Evolutionary conservation across 1,140 invertebrate species (phyloP).

Genomic region (Pseudachorutes palmiensis): DNA sequence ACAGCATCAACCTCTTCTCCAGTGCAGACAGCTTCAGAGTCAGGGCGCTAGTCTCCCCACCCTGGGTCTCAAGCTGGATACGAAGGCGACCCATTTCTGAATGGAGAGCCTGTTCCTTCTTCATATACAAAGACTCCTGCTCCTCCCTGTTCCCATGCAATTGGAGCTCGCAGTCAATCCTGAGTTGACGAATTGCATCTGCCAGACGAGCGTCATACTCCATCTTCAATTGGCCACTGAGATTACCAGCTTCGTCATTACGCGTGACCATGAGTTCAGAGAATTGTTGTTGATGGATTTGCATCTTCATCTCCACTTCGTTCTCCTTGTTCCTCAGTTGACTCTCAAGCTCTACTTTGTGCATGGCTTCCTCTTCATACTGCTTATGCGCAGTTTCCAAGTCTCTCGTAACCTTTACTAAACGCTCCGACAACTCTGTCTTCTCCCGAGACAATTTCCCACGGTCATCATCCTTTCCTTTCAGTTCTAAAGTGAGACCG

Average conservation of each 20-base stretch:
- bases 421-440: background rate
- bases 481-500: background rate
- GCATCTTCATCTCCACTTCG: constrained; percentile 6
- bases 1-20: background rate
- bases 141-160: constrained; percentile 2
- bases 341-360: constrained; percentile 5
- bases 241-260: background rate
- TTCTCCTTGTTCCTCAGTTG: constrained; percentile 6
- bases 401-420: background rate
- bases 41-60: background rate
- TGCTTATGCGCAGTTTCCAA: background rate
- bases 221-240: constrained; percentile 1
- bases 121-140: background rate
- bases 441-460: background rate
- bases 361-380: background rate
- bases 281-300: constrained; percentile 6
- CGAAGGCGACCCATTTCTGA: background rate
- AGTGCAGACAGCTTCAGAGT: background rate
- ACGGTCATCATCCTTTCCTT: background rate
- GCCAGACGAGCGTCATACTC: constrained; percentile 12
- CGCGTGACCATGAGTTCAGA: background rate
- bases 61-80: background rate
- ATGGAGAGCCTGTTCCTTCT: background rate
- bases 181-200: constrained; percentile 10
- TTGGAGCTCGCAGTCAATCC: constrained; percentile 2